Evolutionary conservation across 2,113 vertebrate genomes (phyloP), one percentile per base, ranked within the genome.

Genomic region (Taurulus bubalis): DNA sequence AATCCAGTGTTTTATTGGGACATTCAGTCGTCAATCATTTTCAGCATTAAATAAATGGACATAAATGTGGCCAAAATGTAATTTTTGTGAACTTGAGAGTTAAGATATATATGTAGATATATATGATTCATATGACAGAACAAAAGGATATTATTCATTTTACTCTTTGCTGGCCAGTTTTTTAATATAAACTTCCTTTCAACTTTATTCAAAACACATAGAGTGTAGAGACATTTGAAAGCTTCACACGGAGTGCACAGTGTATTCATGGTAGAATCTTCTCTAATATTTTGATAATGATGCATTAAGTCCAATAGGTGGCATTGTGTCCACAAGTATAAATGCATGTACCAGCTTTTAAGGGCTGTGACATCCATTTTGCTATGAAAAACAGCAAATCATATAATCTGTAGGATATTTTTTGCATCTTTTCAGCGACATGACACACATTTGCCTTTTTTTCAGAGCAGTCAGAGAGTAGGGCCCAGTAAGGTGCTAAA

Each of bases 301-400:
- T 32, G 14, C 42, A 49, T 24, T 15, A 20, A 5, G 4, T 53
- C 85, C 90, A 87, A 75, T 64, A 89, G 90, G 77, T 91, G 90
- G 89, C 81, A 75, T 20, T 75, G 64, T 83, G 45, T 49, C 58
- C 75, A 79, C 79, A 67, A 24, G 15, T 64, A 36, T 45, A 32
- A 60, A 64, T 24, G n/a, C 38, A 26, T n/a, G 9, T 4, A 14
- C 20, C 10, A 15, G n/a, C 77, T 34, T 20, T 38, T 62, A 9
- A 12, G 9, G 7, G 2, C 36, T 8, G 6, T 36, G 63, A 77
- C 4, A 68, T 32, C 24, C 34, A 32, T 15, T 68, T 24, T 24
- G 7, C n/a, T 3, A 36, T 62, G 16, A 62, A 30, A 38, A 34
- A 22, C 58, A n/a, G 45, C 55, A 32, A 55, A 60, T 56, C 20